These are phyloP conservation scores for Polymixis flavicincta DNA, from an alignment of 2,888 invertebrate species.

Conservation along the genomic window DNA sequence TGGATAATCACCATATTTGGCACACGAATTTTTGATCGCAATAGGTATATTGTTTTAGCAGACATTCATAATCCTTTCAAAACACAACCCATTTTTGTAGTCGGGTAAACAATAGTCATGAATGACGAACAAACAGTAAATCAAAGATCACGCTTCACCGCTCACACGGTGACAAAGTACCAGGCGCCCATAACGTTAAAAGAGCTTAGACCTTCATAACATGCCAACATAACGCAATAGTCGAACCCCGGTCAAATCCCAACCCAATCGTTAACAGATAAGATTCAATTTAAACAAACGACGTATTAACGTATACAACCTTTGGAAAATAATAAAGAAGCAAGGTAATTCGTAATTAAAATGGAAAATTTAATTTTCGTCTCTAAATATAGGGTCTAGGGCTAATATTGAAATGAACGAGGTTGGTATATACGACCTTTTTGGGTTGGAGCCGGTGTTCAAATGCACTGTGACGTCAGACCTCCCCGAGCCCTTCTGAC, in stretches of 20 bases:
- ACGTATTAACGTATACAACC: constrained; percentile 52
- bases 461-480: constrained; percentile 84
- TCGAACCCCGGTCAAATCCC: constrained; percentile 58
- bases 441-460: constrained; percentile 66
- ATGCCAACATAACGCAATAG: constrained; percentile 68
- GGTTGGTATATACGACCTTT: constrained; percentile 62
- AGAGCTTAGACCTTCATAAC: constrained; percentile 68
- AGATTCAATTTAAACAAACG: constrained; percentile 63
- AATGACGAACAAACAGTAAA: constrained; percentile 27
- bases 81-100: neutral
- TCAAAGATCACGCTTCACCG: constrained; percentile 55
- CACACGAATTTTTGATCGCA: neutral
- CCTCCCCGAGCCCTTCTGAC: constrained; percentile 83
- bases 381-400: constrained; percentile 33
- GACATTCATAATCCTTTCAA: neutral
- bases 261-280: constrained; percentile 63
- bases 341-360: constrained; percentile 65
- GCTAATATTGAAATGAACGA: constrained; percentile 48
- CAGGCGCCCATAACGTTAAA: constrained; percentile 64
- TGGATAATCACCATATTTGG: neutral
- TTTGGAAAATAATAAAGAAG: constrained; percentile 59
- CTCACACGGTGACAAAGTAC: constrained; percentile 59
- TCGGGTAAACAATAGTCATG: constrained; percentile 1
- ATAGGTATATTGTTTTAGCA: neutral
- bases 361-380: constrained; percentile 47